Evolutionary conservation across 1,140 invertebrate species (phyloP).

Genomic region (Lucilia cuprina): DNA sequence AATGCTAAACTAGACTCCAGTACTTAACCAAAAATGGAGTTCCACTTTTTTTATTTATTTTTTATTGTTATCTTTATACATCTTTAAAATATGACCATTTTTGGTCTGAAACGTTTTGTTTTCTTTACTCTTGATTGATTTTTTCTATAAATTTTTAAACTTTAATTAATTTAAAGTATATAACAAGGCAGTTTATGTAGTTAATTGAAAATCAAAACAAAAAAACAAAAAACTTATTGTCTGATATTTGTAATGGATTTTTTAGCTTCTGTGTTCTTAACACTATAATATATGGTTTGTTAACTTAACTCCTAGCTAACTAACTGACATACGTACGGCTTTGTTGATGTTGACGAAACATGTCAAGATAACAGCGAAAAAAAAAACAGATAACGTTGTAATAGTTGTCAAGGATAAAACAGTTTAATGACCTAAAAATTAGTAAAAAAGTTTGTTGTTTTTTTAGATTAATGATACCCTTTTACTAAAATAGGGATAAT

Average conservation of each 20-base stretch:
- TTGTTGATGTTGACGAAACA: background rate
- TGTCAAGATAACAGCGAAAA: background rate
- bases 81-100: constrained; percentile 1
- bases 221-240: background rate
- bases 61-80: background rate
- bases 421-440: too few relatives aligned
- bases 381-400: background rate
- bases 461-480: too few relatives aligned
- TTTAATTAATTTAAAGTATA: background rate
- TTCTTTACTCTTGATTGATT: constrained; percentile 15
- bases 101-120: background rate
- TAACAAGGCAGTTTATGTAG: background rate
- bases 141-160: background rate
- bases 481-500: too few relatives aligned
- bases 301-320: background rate
- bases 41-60: background rate
- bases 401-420: background rate
- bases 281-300: background rate
- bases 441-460: too few relatives aligned
- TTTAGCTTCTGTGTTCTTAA: background rate
- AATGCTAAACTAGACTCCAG: background rate
- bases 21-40: background rate
- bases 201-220: background rate
- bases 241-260: background rate
- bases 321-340: background rate